Conservation (phyloP, 1,140 invertebrate species). For the Drosophila pseudoobscura region DNA sequence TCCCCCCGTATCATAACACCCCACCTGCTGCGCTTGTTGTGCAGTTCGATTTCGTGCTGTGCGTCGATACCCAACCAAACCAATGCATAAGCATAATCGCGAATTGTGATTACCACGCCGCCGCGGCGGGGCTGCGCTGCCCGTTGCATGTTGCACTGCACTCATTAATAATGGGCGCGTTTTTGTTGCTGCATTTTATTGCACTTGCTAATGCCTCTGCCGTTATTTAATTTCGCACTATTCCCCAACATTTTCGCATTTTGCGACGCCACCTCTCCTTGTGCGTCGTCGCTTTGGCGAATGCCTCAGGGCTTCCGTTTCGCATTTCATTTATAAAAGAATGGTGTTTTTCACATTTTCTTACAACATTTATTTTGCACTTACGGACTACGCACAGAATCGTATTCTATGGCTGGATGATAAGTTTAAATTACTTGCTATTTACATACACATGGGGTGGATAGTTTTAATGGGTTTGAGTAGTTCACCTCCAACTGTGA, state of each 20-base stretch:
- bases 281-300: slow-evolving; percentile 12
- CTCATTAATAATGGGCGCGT: slow-evolving; percentile 48
- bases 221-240: slow-evolving; percentile 72
- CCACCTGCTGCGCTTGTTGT: neutral
- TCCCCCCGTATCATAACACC: neutral
- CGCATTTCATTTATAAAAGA: slow-evolving; percentile 6
- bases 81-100: slow-evolving; percentile 56
- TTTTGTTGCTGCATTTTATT: slow-evolving; percentile 61
- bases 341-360: slow-evolving; percentile 5
- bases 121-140: slow-evolving; percentile 2
- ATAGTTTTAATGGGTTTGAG: neutral
- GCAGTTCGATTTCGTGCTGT: slow-evolving; percentile 36
- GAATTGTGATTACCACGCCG: slow-evolving; percentile 51
- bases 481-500: neutral
- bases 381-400: slow-evolving; percentile 42
- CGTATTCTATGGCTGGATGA: slow-evolving; percentile 43
- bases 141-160: slow-evolving; percentile 63
- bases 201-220: slow-evolving; percentile 73
- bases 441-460: slow-evolving; percentile 23
- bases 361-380: slow-evolving; percentile 20
- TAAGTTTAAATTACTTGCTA: slow-evolving; percentile 29
- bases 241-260: slow-evolving; percentile 12
- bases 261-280: slow-evolving; percentile 17
- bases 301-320: slow-evolving; percentile 30
- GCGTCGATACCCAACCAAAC: slow-evolving; percentile 29